Evolutionary conservation across 1,140 invertebrate genomes (phyloP).

Genomic region (Leptinotarsa undecemlineata): DNA sequence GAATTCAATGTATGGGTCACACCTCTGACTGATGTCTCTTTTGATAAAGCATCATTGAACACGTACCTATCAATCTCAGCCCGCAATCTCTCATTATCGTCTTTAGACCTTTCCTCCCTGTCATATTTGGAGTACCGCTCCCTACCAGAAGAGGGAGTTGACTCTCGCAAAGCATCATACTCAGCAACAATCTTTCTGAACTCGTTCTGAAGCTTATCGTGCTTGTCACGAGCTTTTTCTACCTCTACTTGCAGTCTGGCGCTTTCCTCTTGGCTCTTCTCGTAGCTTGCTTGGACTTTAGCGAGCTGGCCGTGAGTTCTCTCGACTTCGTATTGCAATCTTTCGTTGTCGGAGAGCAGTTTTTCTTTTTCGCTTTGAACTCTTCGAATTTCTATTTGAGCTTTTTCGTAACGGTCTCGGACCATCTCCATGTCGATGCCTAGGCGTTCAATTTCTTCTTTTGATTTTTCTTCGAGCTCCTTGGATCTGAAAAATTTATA

Average conservation of each 20-base stretch:
- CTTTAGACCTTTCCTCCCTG: constrained; percentile 71
- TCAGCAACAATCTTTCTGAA: constrained; percentile 80
- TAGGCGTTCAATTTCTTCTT: constrained; percentile 82
- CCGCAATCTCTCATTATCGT: constrained; percentile 78
- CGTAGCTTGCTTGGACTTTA: constrained; percentile 71
- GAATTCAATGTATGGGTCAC: too few species aligned
- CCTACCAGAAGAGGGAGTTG: constrained; percentile 60
- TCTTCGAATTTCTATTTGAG: constrained; percentile 80
- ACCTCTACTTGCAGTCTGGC: constrained; percentile 83
- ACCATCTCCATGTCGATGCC: constrained; percentile 81
- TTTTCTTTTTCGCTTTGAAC: constrained; percentile 86
- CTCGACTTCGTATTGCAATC: constrained; percentile 84
- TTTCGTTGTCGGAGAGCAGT: constrained; percentile 78
- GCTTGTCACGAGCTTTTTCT: constrained; percentile 88
- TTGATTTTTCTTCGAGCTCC: constrained; percentile 88
- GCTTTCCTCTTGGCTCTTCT: constrained; percentile 68
- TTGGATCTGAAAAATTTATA: constrained; percentile 64
- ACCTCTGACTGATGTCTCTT: too few species aligned
- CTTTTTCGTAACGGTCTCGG: constrained; percentile 87
- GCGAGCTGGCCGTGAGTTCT: constrained; percentile 78
- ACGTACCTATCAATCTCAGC: constrained; percentile 74
- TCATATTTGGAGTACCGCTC: constrained; percentile 82
- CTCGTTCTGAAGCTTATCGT: constrained; percentile 82
- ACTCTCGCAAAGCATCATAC: constrained; percentile 69
- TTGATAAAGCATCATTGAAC: not conserved